Evolutionary conservation across 2,113 vertebrate species (phyloP).

Genomic region (Archilochus colubris): DNA sequence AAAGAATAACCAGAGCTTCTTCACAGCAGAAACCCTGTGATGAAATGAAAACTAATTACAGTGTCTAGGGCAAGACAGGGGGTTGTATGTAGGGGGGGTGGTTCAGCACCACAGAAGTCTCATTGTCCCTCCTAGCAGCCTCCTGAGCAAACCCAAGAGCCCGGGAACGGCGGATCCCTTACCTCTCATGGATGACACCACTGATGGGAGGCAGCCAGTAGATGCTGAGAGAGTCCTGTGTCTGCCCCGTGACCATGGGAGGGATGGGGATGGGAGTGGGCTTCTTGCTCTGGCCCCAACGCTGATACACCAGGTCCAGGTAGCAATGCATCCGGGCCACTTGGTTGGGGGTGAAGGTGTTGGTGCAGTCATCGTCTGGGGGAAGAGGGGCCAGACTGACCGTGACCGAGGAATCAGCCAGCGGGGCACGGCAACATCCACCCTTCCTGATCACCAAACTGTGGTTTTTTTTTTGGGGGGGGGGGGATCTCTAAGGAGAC

Average conservation of each 20-base stretch:
- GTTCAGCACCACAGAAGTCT: neutral
- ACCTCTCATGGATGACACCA: conserved; percentile 89
- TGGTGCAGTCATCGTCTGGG: conserved; percentile 94
- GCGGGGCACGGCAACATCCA: accelerated
- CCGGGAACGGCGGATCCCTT: neutral
- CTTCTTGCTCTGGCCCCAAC: conserved; percentile 82
- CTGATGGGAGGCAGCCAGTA: conserved; percentile 91
- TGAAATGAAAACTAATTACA: conserved; percentile 16
- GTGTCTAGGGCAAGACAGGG: neutral
- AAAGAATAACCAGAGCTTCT: neutral
- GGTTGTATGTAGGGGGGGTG: no score
- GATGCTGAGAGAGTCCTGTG: conserved; percentile 83
- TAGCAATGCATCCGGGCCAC: conserved; percentile 98
- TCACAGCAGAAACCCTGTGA: neutral
- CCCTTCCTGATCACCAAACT: neutral
- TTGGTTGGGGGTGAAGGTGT: conserved; percentile 96
- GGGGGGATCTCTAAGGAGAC: neutral
- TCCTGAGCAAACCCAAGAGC: neutral
- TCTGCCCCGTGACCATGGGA: conserved; percentile 85
- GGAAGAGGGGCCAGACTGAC: neutral
- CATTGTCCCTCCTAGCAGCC: neutral
- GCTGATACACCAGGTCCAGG: conserved; percentile 92
- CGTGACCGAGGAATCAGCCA: neutral
- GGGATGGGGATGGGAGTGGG: conserved; percentile 87
- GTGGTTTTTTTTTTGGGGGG: no score